phyloP scores from a whole-genome alignment of 2,113 vertebrate species.

The Hypocryptadius cinnamomeus region DNA sequence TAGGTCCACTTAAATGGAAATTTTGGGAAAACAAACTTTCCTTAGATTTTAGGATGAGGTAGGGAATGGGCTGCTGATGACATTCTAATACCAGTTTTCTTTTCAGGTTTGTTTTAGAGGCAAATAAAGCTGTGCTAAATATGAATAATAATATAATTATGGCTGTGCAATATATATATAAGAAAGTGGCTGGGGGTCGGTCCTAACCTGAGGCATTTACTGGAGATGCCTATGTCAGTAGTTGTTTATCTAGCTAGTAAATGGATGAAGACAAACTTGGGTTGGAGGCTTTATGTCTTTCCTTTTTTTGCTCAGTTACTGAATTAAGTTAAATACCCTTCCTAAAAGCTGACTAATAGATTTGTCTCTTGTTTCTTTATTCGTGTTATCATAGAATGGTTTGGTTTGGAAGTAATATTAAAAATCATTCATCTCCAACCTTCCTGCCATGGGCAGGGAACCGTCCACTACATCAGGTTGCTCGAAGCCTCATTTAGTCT shows the following conservation, averaged over 20 bases:
- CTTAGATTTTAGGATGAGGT: neutral
- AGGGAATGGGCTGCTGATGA: neutral
- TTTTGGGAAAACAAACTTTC: neutral
- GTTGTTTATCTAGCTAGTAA: neutral
- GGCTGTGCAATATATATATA: neutral
- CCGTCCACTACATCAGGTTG: neutral
- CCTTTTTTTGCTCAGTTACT: neutral
- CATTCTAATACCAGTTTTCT: neutral
- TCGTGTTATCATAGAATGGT: neutral
- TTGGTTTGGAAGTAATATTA: neutral
- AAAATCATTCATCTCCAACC: neutral
- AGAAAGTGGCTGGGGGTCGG: rapidly evolving
- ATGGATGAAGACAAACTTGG: neutral
- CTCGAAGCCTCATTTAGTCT: neutral
- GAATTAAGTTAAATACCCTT: neutral
- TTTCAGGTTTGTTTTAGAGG: neutral
- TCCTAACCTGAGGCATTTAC: neutral
- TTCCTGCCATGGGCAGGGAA: neutral
- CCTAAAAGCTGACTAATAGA: neutral
- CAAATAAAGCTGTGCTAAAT: neutral
- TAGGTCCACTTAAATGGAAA: neutral
- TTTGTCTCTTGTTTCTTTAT: neutral
- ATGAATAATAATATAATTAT: neutral
- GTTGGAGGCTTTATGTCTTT: neutral
- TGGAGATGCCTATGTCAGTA: neutral